Evolutionary conservation across 2,797 vertebrate species (phyloP).

Genomic region (Phrynocephalus vlangalii): DNA sequence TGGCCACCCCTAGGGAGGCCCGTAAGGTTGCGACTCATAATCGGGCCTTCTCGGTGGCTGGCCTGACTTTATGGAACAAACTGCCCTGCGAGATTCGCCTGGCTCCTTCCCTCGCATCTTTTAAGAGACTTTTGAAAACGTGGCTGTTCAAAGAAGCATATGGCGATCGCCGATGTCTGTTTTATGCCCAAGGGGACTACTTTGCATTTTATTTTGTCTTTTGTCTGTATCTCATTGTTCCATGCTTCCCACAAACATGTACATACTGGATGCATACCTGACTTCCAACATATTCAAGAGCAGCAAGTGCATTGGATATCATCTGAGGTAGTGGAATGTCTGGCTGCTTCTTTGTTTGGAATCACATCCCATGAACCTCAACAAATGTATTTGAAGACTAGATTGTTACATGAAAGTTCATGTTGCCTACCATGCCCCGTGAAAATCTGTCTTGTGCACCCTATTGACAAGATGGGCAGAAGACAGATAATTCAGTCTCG

Average conservation of each 20-base stretch:
- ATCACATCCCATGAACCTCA: not conserved
- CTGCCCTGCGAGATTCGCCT: too few relatives aligned
- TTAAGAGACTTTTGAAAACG: too few relatives aligned
- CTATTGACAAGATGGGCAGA: not conserved
- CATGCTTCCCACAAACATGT: not conserved
- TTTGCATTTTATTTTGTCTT: not conserved
- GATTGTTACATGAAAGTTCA: not conserved
- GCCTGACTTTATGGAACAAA: too few relatives aligned
- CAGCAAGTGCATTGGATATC: not conserved
- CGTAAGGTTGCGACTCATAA: too few relatives aligned
- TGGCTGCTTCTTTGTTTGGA: not conserved
- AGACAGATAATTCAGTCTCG: not conserved
- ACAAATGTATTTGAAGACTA: not conserved
- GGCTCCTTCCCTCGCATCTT: too few relatives aligned
- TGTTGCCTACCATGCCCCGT: too few relatives aligned
- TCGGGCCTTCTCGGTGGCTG: too few relatives aligned
- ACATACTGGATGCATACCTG: not conserved
- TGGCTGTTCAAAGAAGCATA: too few relatives aligned
- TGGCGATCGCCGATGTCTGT: too few relatives aligned
- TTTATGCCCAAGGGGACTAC: too few relatives aligned
- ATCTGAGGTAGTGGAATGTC: not conserved
- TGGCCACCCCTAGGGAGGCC: too few relatives aligned
- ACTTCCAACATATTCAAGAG: not conserved
- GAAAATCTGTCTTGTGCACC: not conserved
- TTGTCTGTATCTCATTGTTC: not conserved